These are phyloP conservation scores for Drosophila pseudoananassae DNA, from an alignment of 1,140 invertebrate genomes.

Conservation along the genomic window DNA sequence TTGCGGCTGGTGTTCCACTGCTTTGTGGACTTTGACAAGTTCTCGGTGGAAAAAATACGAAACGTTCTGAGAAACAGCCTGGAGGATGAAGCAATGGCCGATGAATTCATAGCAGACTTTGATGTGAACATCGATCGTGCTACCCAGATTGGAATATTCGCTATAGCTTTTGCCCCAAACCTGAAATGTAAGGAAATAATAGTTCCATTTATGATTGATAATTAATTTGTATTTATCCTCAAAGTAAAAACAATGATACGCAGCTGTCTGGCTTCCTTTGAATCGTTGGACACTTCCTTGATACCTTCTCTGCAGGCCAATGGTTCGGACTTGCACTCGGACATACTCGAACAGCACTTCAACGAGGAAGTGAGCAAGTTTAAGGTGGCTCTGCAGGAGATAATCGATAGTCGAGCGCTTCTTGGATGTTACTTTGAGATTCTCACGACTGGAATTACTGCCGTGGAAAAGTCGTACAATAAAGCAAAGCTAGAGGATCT, in stretches of 20 bases:
- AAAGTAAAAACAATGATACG: constrained; percentile 75
- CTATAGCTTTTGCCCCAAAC: constrained; percentile 66
- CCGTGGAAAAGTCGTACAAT: constrained; percentile 52
- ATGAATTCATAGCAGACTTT: constrained; percentile 80
- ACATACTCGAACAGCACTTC: constrained; percentile 76
- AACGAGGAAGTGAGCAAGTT: constrained; percentile 75
- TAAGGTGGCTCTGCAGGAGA: constrained; percentile 67
- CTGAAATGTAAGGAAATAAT: constrained; percentile 53
- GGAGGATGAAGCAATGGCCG: constrained; percentile 47
- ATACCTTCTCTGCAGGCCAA: constrained; percentile 72
- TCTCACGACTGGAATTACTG: constrained; percentile 43
- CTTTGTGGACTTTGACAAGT: constrained; percentile 75
- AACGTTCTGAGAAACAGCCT: constrained; percentile 32
- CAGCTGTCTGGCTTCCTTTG: constrained; percentile 78
- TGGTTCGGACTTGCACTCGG: constrained; percentile 59
- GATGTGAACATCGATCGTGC: constrained; percentile 80
- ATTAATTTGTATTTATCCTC: not conserved
- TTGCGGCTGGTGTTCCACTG: constrained; percentile 70
- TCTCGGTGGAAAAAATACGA: constrained; percentile 75
- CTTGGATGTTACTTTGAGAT: constrained; percentile 64
- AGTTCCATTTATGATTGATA: not conserved
- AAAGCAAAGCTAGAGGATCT: constrained; percentile 60
- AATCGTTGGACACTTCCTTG: constrained; percentile 74
- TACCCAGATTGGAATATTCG: constrained; percentile 78
- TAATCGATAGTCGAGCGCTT: constrained; percentile 69